Evolutionary conservation across 2,888 invertebrate species (phyloP).

Genomic region (Tinea trinotella): DNA sequence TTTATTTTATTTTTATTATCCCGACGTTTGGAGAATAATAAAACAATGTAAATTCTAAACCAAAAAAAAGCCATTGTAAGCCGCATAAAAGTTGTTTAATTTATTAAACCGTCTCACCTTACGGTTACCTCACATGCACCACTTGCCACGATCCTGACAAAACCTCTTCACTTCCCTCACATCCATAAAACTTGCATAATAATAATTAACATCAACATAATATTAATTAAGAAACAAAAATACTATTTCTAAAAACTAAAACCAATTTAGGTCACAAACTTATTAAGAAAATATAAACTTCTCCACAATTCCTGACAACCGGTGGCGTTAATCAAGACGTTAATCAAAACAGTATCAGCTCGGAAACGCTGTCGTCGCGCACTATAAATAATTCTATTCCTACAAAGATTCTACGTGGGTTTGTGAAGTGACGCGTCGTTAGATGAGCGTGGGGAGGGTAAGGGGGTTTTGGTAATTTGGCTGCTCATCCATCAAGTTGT

Average conservation of each 20-base stretch:
- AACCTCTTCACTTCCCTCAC: too few relatives aligned
- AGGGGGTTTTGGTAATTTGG: conserved; percentile 45
- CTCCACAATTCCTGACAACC: background rate
- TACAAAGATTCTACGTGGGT: conserved; percentile 30
- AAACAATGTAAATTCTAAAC: too few relatives aligned
- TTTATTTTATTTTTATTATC: too few relatives aligned
- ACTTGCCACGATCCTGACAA: too few relatives aligned
- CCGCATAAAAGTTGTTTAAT: too few relatives aligned
- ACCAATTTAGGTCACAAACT: background rate
- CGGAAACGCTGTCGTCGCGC: conserved; percentile 61
- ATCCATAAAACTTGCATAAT: too few relatives aligned
- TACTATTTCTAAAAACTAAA: background rate
- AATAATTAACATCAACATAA: too few relatives aligned
- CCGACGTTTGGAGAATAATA: too few relatives aligned
- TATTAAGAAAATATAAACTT: conserved; percentile 12
- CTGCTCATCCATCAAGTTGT: conserved; percentile 53
- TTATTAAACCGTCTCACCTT: too few relatives aligned
- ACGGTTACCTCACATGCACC: too few relatives aligned
- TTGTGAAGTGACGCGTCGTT: conserved; percentile 35
- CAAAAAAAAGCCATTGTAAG: too few relatives aligned
- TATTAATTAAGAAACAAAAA: too few relatives aligned
- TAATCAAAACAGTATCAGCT: conserved; percentile 40
- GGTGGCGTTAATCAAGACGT: conserved; percentile 32
- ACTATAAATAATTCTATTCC: conserved; percentile 57
- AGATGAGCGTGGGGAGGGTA: conserved; percentile 29